Conservation (phyloP, 2,888 invertebrate species). For the Cryptocheilus praepositus region DNA sequence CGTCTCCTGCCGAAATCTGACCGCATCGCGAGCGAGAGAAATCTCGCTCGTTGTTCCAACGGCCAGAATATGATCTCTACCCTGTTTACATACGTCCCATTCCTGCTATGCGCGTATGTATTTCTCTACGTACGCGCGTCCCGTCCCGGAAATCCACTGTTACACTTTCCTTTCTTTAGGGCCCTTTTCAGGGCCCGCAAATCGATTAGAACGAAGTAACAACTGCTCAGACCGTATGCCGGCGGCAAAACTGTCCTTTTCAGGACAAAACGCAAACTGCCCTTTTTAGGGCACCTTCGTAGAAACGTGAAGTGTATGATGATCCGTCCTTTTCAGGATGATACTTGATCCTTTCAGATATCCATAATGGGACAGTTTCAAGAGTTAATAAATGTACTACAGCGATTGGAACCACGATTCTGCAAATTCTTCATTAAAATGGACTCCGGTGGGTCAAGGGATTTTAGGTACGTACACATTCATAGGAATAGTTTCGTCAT, state of each 20-base stretch:
- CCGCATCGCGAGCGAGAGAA: too few species aligned
- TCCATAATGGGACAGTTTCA: too few species aligned
- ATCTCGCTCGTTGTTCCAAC: background rate
- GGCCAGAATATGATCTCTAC: slow-evolving; percentile 12
- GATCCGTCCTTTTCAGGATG: background rate
- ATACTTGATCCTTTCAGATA: background rate
- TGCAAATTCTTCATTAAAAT: too few species aligned
- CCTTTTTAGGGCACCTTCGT: slow-evolving; percentile 26
- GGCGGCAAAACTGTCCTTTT: slow-evolving; percentile 40
- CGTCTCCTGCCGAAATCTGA: too few species aligned
- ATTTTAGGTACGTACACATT: too few species aligned
- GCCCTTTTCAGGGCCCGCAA: slow-evolving; percentile 71
- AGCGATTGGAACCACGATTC: too few species aligned
- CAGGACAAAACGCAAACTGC: slow-evolving; percentile 26
- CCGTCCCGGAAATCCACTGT: slow-evolving; percentile 39
- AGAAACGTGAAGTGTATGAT: background rate
- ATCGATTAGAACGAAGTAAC: slow-evolving; percentile 42
- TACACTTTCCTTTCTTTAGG: slow-evolving; percentile 54
- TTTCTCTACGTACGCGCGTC: slow-evolving; percentile 17
- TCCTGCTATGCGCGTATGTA: background rate
- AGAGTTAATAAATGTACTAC: too few species aligned
- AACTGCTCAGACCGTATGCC: background rate
- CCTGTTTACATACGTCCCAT: slow-evolving; percentile 5
- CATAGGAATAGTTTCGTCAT: too few species aligned
- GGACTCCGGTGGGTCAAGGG: too few species aligned